Percentiles rank a stretch among this genome's conserved stretches.
phyloP scores from a whole-genome alignment of 2,113 vertebrate species.

The Marmota monax region DNA sequence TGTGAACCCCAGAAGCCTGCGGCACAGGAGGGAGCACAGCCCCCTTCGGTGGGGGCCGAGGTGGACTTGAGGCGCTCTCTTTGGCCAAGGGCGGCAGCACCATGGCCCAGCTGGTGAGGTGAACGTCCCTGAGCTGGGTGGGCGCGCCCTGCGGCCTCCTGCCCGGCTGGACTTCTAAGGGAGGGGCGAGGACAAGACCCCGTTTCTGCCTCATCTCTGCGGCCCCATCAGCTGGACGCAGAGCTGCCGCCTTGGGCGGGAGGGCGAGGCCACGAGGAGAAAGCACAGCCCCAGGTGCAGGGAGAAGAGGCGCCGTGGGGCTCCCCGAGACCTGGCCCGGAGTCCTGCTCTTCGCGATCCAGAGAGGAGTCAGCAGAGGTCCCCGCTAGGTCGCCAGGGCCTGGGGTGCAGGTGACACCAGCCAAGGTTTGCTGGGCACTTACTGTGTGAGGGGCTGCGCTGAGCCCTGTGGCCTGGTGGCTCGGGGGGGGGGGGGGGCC shows the following conservation, averaged over 20 bases:
- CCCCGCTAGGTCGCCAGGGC: too few relatives aligned
- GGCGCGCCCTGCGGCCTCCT: too few relatives aligned
- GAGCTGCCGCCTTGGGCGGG: background rate
- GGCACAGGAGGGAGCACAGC: background rate
- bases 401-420: too few relatives aligned
- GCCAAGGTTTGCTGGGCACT: background rate
- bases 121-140: too few relatives aligned
- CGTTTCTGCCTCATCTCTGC: background rate
- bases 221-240: background rate
- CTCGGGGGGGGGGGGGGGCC: too few relatives aligned
- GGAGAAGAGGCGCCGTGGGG: too few relatives aligned
- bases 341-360: too few relatives aligned
- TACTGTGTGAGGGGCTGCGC: background rate
- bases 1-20: background rate
- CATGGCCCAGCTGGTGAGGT: background rate
- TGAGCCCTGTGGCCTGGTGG: too few relatives aligned
- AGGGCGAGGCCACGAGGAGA: rapidly evolving
- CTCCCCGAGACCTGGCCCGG: too few relatives aligned
- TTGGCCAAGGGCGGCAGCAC: background rate
- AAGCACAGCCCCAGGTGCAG: background rate
- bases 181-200: background rate
- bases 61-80: too few relatives aligned
- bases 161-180: background rate
- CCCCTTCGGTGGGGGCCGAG: background rate
- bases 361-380: background rate